Base-by-base conservation (phyloP, 1,140 invertebrate species). In the Meloidogyne exigua region DNA sequence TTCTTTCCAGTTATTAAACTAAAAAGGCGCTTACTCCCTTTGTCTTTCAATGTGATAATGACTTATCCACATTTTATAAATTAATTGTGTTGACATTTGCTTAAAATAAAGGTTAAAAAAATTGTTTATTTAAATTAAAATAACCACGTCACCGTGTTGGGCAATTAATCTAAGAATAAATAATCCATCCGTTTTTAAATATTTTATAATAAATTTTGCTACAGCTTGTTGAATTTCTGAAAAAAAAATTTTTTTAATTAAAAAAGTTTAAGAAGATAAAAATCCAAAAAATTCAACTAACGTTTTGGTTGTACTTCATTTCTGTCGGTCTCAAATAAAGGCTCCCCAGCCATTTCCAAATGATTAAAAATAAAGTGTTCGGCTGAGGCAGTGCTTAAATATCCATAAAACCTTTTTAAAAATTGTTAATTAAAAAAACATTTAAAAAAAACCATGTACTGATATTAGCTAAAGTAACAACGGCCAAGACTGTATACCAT, bases 111-210 rank as follows among this genome's bases (percentile, higher is more conserved):
- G 4, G 18, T 18, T 7, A 57, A 57, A 57, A 57, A n/a, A 57
- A 57, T 13, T 15, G 15, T 49, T n/a, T 18, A 15, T 44, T 2
- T 15, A 15, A 7, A 15, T 15, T 44, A 15, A 44, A 44, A n/a
- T 88, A 68, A 85, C 84, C 12, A 85, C 84, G 68, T 85, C 84
- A 3, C 84, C 85, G 63, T 85, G 84, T 75, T 85, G 84, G n/a
- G 84, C 79, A 70, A 85, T 86, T 39, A 87, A 68, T 36, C 79
- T 65, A 15, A 85, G 78, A 23, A 85, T 71, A 65, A 85, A 87
- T 18, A 85, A 75, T 26, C 85, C 84, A 68, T 85, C 84, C 15
- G 63, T 79, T 42, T 79, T 81, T 44, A 85, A 72, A 36, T 85
- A 85, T 39, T 83, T 76, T 44, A 67, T 66, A 64, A 85, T 80